Conservation (phyloP, 2,113 vertebrate genomes). For the Gracilinanus agilis region DNA sequence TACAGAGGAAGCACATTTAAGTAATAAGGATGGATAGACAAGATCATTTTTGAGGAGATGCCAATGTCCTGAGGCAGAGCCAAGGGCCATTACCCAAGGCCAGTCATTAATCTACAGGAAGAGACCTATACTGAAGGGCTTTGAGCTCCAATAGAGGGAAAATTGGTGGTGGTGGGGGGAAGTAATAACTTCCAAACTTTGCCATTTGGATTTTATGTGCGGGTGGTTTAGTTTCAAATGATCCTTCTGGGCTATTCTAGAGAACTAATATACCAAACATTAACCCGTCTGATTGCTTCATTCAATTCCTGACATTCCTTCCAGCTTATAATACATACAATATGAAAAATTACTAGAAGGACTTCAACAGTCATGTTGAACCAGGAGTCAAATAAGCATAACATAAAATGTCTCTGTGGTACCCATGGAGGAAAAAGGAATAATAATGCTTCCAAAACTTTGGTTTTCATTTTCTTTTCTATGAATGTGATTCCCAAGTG, state of each 20-base stretch:
- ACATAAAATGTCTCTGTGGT: constrained; percentile 64
- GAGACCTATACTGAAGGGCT: constrained; percentile 68
- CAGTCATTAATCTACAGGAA: constrained; percentile 72
- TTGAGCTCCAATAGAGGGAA: constrained; percentile 38
- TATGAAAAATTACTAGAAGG: constrained; percentile 56
- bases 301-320: constrained; percentile 54
- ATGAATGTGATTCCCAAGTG: constrained; percentile 69
- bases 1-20: constrained; percentile 67
- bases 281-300: constrained; percentile 10
- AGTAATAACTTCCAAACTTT: background rate
- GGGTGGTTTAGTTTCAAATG: constrained; percentile 13
- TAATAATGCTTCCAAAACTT: constrained; percentile 49
- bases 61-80: constrained; percentile 64
- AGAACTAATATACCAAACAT: constrained; percentile 2
- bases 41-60: constrained; percentile 54
- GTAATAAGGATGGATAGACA: constrained; percentile 62
- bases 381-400: constrained; percentile 67
- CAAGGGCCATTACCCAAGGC: constrained; percentile 52
- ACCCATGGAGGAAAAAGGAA: constrained; percentile 60
- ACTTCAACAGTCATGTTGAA: constrained; percentile 51
- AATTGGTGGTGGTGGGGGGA: constrained; percentile 31
- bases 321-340: constrained; percentile 41
- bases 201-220: constrained; percentile 4
- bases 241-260: constrained; percentile 12
- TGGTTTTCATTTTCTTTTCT: constrained; percentile 73